Evolutionary conservation across 2,888 invertebrate genomes (phyloP).

Genomic region (Clitarchus hookeri): DNA sequence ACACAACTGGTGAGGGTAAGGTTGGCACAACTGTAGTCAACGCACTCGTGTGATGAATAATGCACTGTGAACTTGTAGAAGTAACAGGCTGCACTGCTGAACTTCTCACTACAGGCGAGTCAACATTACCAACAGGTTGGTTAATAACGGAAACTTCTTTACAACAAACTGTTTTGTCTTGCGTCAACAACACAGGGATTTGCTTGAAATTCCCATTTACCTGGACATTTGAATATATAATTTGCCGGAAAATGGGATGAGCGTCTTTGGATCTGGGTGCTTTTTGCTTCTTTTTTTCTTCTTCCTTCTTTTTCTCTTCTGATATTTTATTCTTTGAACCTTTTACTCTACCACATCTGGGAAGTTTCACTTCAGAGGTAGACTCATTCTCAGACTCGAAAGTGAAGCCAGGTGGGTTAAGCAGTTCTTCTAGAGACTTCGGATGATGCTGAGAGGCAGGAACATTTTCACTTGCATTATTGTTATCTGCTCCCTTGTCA

Average conservation of each 20-base stretch:
- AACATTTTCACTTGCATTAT: not conserved
- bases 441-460: not conserved
- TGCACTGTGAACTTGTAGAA: not conserved
- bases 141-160: constrained; percentile 20
- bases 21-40: not conserved
- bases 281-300: not conserved
- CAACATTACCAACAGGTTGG: not conserved
- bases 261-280: not conserved
- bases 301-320: not conserved
- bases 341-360: not conserved
- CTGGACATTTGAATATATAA: constrained; percentile 22
- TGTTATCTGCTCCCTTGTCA: not conserved
- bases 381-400: not conserved
- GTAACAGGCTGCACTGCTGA: not conserved
- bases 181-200: constrained; percentile 15
- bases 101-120: constrained; percentile 5
- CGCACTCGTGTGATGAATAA: not conserved
- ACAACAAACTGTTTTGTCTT: constrained; percentile 21
- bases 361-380: not conserved
- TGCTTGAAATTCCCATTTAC: constrained; percentile 21
- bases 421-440: not conserved
- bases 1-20: not conserved
- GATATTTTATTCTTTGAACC: not conserved
- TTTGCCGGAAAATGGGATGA: constrained; percentile 11
- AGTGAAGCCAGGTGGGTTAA: not conserved